These are phyloP conservation scores for Cryptus armator DNA, from an alignment of 2,888 invertebrate genomes.

Conservation along the genomic window DNA sequence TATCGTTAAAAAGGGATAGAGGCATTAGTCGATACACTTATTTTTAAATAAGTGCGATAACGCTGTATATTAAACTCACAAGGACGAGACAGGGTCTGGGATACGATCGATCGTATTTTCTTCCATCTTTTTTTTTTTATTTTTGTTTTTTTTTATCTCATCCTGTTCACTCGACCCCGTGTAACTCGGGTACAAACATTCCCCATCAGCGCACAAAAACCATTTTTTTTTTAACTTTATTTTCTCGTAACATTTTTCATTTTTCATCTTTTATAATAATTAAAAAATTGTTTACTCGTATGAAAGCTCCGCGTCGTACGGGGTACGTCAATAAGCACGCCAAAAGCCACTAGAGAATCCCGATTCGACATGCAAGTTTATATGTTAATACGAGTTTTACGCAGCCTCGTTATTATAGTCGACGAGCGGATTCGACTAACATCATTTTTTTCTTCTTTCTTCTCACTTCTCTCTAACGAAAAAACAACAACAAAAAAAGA, in stretches of 20 bases:
- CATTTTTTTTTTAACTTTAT: neutral
- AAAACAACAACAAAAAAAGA: slow-evolving; percentile 10
- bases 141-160: slow-evolving; percentile 18
- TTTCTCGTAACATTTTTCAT: slow-evolving; percentile 21
- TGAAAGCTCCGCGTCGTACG: slow-evolving; percentile 66
- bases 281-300: slow-evolving; percentile 64
- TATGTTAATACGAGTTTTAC: slow-evolving; percentile 46
- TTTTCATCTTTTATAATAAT: slow-evolving; percentile 49
- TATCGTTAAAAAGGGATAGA: slow-evolving; percentile 49
- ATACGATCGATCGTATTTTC: slow-evolving; percentile 54
- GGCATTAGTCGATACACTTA: slow-evolving; percentile 55
- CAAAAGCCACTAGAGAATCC: slow-evolving; percentile 70
- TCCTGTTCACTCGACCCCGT: slow-evolving; percentile 33
- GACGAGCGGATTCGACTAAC: slow-evolving; percentile 64
- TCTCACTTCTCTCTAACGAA: slow-evolving; percentile 10
- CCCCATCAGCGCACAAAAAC: slow-evolving; percentile 29
- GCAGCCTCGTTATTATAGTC: slow-evolving; percentile 44
- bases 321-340: slow-evolving; percentile 69
- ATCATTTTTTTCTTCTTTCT: slow-evolving; percentile 13
- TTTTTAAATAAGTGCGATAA: slow-evolving; percentile 63
- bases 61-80: slow-evolving; percentile 54
- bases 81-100: slow-evolving; percentile 61
- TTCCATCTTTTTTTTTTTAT: slow-evolving; percentile 11
- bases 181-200: slow-evolving; percentile 50
- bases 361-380: slow-evolving; percentile 60